Evolutionary conservation across 2,113 vertebrate species (phyloP), one percentile per base, ranked within the genome.

Genomic region (Eupsittula cactorum): DNA sequence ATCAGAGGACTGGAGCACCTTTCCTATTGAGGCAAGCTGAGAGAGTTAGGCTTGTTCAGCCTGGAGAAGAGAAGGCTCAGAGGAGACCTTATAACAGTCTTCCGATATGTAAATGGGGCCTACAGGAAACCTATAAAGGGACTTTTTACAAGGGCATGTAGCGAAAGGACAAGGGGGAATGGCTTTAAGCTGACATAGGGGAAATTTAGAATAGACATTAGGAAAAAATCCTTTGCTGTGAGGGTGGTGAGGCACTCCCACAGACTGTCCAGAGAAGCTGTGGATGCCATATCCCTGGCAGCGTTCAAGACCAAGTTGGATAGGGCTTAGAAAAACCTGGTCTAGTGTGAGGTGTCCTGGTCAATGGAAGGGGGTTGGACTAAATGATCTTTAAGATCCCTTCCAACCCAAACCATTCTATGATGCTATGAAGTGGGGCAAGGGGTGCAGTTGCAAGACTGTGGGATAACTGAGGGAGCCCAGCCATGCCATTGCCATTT

Each of bases 401-500:
- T n/a, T 35, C 57, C 57, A 59, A 35, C 57, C 33, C 33, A 59
- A 59, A 35, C 33, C 57, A 35, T 59, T 59, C 21, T 35, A 24
- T 35, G 33, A 59, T 35, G 10, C 21, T 35, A 35, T 24, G 42
- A 57, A 70, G 37, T 5, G 24, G 23, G 50, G 21, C 41, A 53
- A 33, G 33, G 35, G 49, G 78, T 47, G 67, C 49, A 60, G 42
- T 6, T 69, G 47, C 37, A 52, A 16, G 53, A n/a, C 59, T n/a
- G 28, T 10, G 42, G 60, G 52, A 24, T 47, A 47, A 20, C 44
- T 1, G 3, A n/a, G 46, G 27, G 41, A 47, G 11, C 46, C 31
- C 50, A 39, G 41, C 21, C 0, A 2, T n/a, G 46, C 21, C 53
- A 11, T 1, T 28, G 57, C 68, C 4, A 3, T 42, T 35, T 49